Evolutionary conservation across 2,113 vertebrate genomes (phyloP).

Genomic region (Glaucomys volans): DNA sequence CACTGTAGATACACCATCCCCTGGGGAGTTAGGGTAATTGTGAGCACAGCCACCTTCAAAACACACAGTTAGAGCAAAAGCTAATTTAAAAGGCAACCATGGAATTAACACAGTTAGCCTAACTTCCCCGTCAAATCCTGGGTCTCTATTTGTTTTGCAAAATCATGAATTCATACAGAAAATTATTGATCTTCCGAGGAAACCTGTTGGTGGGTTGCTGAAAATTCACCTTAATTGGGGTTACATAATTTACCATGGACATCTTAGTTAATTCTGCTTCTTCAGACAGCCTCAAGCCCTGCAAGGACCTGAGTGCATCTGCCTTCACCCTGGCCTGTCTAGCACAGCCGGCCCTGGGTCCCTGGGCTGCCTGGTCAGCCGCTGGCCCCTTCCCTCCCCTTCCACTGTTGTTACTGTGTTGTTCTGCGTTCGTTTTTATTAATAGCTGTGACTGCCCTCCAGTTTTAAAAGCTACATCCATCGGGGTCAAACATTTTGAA

Average conservation of each 20-base stretch:
- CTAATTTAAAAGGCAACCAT: neutral
- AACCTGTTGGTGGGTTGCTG: slow-evolving; percentile 81
- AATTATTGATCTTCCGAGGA: slow-evolving; percentile 71
- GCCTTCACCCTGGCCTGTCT: neutral
- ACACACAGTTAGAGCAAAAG: neutral
- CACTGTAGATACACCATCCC: neutral
- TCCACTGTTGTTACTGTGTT: neutral
- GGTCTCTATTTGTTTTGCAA: slow-evolving; percentile 42
- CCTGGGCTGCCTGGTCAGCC: neutral
- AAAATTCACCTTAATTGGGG: slow-evolving; percentile 35
- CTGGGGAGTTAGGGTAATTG: neutral
- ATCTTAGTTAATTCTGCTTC: neutral
- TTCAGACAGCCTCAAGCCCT: neutral
- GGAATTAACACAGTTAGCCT: slow-evolving; percentile 9
- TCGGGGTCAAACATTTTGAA: slow-evolving; percentile 78
- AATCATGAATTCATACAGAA: slow-evolving; percentile 59
- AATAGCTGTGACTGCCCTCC: slow-evolving; percentile 45
- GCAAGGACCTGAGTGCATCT: neutral
- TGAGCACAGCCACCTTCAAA: neutral
- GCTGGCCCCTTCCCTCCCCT: slow-evolving; percentile 43
- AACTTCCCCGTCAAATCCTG: slow-evolving; percentile 22
- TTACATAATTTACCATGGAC: slow-evolving; percentile 6
- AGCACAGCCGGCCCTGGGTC: neutral
- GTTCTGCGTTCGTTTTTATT: slow-evolving; percentile 59
- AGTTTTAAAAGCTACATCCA: slow-evolving; percentile 62